Conservation (phyloP, 2,888 invertebrate species). For the Xestia sexstrigata region DNA sequence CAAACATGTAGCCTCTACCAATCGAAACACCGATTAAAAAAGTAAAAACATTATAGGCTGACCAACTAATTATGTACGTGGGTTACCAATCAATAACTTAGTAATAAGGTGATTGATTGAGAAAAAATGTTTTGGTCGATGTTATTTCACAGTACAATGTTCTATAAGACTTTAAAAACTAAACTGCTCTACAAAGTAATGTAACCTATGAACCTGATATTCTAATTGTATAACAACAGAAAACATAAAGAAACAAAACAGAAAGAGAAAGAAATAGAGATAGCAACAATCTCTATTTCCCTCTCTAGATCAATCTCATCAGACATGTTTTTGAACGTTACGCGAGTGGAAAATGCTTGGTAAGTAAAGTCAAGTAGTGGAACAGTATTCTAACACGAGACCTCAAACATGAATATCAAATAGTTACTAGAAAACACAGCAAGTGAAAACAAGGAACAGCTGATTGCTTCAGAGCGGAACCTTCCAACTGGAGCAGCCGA, state of each 20-base stretch:
- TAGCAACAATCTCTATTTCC: background rate
- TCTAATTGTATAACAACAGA: background rate
- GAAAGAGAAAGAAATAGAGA: background rate
- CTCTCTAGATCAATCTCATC: background rate
- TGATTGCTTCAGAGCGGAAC: slow-evolving; percentile 54
- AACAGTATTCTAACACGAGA: background rate
- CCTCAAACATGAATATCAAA: background rate
- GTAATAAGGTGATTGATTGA: background rate
- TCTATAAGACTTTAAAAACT: background rate
- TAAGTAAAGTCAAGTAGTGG: background rate
- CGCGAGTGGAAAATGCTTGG: background rate
- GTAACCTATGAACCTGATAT: background rate
- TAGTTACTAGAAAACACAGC: slow-evolving; percentile 32
- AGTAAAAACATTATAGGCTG: background rate
- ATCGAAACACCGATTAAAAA: background rate
- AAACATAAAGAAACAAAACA: background rate
- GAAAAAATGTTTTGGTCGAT: background rate
- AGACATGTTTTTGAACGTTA: background rate
- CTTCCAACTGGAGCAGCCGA: slow-evolving; percentile 32
- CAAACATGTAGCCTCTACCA: background rate
- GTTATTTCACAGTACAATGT: background rate
- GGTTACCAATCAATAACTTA: background rate
- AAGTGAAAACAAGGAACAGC: slow-evolving; percentile 61
- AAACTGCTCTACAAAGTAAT: background rate
- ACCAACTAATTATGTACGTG: slow-evolving; percentile 4